Percentiles rank a stretch among this genome's conserved stretches.
phyloP scores from a whole-genome alignment of 1,140 invertebrate species.

The Plectrocnemia conspersa region DNA sequence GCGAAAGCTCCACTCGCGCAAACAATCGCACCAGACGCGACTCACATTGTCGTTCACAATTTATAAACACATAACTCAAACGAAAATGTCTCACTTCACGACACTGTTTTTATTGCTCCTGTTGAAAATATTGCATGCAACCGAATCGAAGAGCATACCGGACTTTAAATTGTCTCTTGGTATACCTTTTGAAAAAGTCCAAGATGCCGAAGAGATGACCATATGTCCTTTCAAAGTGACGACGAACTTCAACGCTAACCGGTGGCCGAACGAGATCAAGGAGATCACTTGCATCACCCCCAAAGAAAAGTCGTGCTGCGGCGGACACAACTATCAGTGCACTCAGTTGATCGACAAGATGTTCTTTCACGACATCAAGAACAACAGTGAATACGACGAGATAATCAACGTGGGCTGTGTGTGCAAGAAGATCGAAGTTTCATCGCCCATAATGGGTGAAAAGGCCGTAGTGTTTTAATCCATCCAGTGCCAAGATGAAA shows the following conservation, averaged over 20 bases:
- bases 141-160: too few species aligned
- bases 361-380: not conserved
- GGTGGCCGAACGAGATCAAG: constrained; percentile 20
- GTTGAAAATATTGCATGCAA: too few species aligned
- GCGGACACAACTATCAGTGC: constrained; percentile 17
- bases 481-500: too few species aligned
- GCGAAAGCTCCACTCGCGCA: constrained; percentile 13
- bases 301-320: not conserved
- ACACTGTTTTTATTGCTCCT: too few species aligned
- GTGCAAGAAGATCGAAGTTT: too few species aligned
- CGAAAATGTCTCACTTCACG: too few species aligned
- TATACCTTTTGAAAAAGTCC: not conserved
- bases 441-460: too few species aligned
- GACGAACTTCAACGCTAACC: constrained; percentile 10
- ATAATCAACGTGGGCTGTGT: constrained; percentile 22
- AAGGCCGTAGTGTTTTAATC: too few species aligned
- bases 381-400: constrained; percentile 4
- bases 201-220: constrained; percentile 9
- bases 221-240: constrained; percentile 19
- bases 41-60: not conserved
- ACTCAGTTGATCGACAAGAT: constrained; percentile 20
- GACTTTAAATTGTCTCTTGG: too few species aligned
- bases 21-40: not conserved
- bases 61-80: not conserved
- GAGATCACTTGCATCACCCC: constrained; percentile 8